Base-by-base conservation (phyloP, 2,888 invertebrate species). In the Pomacea canaliculata region DNA sequence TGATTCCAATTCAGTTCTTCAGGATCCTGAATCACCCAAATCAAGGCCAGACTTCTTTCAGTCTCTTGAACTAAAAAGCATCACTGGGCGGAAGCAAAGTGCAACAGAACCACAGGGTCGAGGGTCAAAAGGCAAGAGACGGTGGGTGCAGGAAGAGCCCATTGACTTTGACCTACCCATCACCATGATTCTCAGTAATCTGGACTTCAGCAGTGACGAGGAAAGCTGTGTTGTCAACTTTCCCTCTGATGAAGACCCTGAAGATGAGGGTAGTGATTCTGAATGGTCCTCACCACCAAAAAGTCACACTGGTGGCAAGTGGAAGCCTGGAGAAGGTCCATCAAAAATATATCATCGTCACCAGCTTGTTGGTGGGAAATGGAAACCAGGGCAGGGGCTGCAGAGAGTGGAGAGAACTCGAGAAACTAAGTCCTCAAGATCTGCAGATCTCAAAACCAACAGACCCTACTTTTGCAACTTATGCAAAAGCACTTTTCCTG, bases 11-110 rank as follows among this genome's bases (percentile, higher is more conserved):
- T 72, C 81, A n/a, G 82, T 83, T 18, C 81, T 82, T 23, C 78
- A 79, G 51, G 77, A 69, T 19, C 59, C 70, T 13, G 62, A 73
- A 51, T 77, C 73, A 7, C 83, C 83, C 16, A 83, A 83, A 71
- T 67, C 73, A 60, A 81, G 85, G 51, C 83, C 85, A 16, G 94
- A 96, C 9, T 97, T 97, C 90, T 97, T 97, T 86, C 95, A 95
- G 62, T 95, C 95, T 0, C 91, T 97, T 66, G 91, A 90, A 79
- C 86, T 91, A 19, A 90, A 91, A 81, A 90, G 90, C 78, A 88
- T 76, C 80, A 83, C 76, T 68, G 82, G 56, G 23, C 75, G 63
- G 71, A 75, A 65, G 68, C 76, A 72, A 75, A 79, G 69, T 73
- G 79, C 71, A 71, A 78, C 70, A 48, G 56, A 68, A 18, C 71